These are phyloP conservation scores for Eupithecia centaureata DNA, from an alignment of 2,888 invertebrate species.

Conservation along the genomic window DNA sequence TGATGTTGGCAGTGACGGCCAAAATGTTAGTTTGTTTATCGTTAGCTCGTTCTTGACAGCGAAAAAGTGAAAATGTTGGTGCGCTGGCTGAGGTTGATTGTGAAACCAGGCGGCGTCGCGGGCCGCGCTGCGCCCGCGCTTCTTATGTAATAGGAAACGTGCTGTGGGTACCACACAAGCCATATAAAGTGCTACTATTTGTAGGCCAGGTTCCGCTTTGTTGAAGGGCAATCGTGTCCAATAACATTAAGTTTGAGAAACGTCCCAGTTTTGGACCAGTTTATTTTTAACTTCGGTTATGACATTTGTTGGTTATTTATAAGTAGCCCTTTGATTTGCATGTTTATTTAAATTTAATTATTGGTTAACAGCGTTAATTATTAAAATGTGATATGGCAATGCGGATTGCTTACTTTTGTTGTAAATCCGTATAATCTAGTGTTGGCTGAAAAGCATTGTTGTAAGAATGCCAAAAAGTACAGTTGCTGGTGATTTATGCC, in stretches of 20 bases:
- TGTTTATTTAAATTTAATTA: constrained; percentile 6
- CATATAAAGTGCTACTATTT: constrained; percentile 45
- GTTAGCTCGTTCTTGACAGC: constrained; percentile 83
- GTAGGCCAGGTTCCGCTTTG: constrained; percentile 42
- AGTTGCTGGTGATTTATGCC: constrained; percentile 44
- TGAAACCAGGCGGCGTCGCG: constrained; percentile 74
- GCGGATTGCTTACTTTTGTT: constrained; percentile 3
- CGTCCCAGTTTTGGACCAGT: constrained; percentile 31
- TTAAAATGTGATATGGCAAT: neutral
- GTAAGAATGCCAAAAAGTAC: constrained; percentile 30
- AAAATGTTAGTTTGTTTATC: constrained; percentile 83
- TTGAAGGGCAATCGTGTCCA: constrained; percentile 35
- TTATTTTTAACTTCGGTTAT: constrained; percentile 27
- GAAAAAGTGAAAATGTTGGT: constrained; percentile 83
- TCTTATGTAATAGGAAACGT: constrained; percentile 73
- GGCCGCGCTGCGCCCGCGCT: constrained; percentile 60
- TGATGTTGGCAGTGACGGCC: constrained; percentile 74
- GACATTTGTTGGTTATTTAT: constrained; percentile 17
- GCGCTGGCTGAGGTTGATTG: constrained; percentile 74
- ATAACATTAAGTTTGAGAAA: constrained; percentile 37
- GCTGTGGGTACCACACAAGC: constrained; percentile 49
- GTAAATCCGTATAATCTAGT: constrained; percentile 16
- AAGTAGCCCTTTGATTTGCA: constrained; percentile 12
- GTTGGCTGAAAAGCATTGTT: constrained; percentile 29
- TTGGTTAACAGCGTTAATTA: neutral